phyloP scores from a whole-genome alignment of 2,888 invertebrate genomes.

The Cerastis rubricosa region DNA sequence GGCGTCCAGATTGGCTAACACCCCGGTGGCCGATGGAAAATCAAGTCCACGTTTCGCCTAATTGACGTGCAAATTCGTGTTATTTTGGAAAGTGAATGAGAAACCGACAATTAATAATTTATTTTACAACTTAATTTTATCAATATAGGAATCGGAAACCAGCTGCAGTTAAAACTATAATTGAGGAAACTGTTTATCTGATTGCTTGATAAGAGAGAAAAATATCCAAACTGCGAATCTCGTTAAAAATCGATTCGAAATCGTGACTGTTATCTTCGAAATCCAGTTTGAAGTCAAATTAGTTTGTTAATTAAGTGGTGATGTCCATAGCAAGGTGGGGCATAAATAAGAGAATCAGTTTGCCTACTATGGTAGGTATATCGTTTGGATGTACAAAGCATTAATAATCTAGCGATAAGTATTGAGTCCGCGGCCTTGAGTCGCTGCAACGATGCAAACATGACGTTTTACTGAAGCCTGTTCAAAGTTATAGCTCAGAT shows the following conservation, averaged over 20 bases:
- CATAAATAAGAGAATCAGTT: constrained; percentile 53
- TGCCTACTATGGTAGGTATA: constrained; percentile 24
- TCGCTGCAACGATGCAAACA: constrained; percentile 55
- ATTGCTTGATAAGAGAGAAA: constrained; percentile 33
- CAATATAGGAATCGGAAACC: constrained; percentile 20
- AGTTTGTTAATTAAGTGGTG: constrained; percentile 3
- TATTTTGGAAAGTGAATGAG: constrained; percentile 47
- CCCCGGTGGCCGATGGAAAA: constrained; percentile 64
- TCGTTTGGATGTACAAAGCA: constrained; percentile 52
- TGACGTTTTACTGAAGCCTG: constrained; percentile 59
- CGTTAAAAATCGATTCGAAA: constrained; percentile 31
- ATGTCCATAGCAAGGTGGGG: background rate
- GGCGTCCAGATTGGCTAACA: constrained; percentile 68
- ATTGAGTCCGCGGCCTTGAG: constrained; percentile 70
- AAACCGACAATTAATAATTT: constrained; percentile 6
- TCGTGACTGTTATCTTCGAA: constrained; percentile 14
- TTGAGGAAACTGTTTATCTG: constrained; percentile 38
- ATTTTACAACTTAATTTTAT: constrained; percentile 26
- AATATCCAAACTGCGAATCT: constrained; percentile 25
- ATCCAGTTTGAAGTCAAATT: constrained; percentile 37
- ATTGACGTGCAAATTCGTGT: constrained; percentile 53
- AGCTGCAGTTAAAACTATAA: constrained; percentile 7
- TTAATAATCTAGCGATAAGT: constrained; percentile 66
- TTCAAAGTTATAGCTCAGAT: constrained; percentile 33
- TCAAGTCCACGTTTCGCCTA: constrained; percentile 66